Evolutionary conservation across 2,113 vertebrate genomes (phyloP).

Genomic region (Eupsittula cactorum): DNA sequence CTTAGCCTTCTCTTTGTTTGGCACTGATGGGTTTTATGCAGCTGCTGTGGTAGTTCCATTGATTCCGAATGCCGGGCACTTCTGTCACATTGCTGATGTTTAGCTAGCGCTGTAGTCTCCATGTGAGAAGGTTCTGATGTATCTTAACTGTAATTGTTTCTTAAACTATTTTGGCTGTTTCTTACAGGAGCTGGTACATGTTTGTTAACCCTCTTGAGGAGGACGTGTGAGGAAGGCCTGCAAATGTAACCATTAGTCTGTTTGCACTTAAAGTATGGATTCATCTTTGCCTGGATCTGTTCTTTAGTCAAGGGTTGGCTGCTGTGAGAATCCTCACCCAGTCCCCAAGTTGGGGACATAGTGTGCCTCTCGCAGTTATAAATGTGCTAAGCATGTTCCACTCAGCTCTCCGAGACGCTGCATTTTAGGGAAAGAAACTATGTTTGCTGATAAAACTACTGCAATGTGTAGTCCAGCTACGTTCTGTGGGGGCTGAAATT

Average conservation of each 20-base stretch:
- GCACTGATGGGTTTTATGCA: background rate
- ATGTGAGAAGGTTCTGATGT: background rate
- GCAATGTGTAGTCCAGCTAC: fast-evolving
- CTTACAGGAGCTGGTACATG: background rate
- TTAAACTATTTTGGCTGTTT: background rate
- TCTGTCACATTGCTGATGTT: background rate
- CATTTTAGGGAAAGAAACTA: background rate
- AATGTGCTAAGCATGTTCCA: background rate
- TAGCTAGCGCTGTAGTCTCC: background rate
- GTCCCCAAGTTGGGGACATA: too few species aligned
- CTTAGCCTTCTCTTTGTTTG: background rate
- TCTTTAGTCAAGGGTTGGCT: background rate
- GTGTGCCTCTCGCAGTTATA: fast-evolving
- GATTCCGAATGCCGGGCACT: background rate
- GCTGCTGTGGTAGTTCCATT: background rate
- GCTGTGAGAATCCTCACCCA: background rate
- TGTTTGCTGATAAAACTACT: background rate
- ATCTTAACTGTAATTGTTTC: background rate
- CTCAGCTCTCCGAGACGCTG: background rate
- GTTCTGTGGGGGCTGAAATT: background rate
- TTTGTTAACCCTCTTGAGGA: background rate
- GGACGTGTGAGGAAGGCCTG: too few species aligned
- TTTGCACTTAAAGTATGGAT: background rate
- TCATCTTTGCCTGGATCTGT: background rate
- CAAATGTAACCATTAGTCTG: too few species aligned